Conservation (phyloP, 2,888 invertebrate species). For the Torymus auratus region DNA sequence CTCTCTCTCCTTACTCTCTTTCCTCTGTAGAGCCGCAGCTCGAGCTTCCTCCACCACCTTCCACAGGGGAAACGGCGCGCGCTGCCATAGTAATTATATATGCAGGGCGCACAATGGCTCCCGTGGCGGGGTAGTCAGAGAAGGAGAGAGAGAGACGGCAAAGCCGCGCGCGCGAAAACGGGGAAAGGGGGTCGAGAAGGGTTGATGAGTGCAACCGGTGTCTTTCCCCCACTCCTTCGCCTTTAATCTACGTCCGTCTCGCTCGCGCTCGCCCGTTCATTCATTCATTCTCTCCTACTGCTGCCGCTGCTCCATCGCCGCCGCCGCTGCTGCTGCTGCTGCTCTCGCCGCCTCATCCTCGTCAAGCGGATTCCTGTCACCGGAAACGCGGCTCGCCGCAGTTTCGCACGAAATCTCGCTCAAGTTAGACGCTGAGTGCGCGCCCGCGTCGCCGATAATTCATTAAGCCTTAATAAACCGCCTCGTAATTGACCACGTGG, state of each 20-base stretch:
- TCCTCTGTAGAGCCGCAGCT: neutral
- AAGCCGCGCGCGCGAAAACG: conserved; percentile 35
- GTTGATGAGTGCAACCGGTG: conserved; percentile 76
- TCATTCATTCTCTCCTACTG: conserved; percentile 54
- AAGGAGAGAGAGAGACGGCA: conserved; percentile 29
- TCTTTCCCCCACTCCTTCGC: conserved; percentile 70
- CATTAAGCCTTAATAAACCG: conserved; percentile 21
- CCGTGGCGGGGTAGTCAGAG: conserved; percentile 37
- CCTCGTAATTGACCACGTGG: conserved; percentile 29
- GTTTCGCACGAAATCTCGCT: conserved; percentile 74
- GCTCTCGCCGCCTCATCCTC: conserved; percentile 64
- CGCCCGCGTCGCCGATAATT: conserved; percentile 29
- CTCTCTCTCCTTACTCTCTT: too few species aligned
- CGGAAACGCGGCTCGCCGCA: conserved; percentile 69
- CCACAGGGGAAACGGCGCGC: conserved; percentile 16
- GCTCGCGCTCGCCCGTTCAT: conserved; percentile 46
- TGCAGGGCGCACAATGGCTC: conserved; percentile 57
- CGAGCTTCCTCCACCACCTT: conserved; percentile 18
- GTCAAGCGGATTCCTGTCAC: conserved; percentile 70
- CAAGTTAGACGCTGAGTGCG: conserved; percentile 64
- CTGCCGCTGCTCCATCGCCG: conserved; percentile 33
- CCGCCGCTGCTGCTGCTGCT: conserved; percentile 26
- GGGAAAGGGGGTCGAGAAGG: conserved; percentile 65
- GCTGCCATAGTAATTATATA: conserved; percentile 54
- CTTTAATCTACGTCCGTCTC: conserved; percentile 58